A percentile compares a stretch with the other conserved stretches of the same genome.
These are phyloP conservation scores for Achatina immaculata DNA, from an alignment of 1,140 invertebrate genomes.

Conservation along the genomic window DNA sequence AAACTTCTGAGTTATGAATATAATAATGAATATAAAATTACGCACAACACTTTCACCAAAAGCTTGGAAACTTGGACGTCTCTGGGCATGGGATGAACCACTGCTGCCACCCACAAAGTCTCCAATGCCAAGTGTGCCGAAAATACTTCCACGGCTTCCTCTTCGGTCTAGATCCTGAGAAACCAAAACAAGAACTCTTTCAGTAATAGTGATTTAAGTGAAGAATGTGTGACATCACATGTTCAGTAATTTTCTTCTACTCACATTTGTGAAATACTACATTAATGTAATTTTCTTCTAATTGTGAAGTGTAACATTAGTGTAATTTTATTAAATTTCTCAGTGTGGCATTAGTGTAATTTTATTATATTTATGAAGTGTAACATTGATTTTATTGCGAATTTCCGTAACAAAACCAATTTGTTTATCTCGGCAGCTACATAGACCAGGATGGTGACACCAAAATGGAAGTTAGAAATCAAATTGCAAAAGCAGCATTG, in stretches of 20 bases:
- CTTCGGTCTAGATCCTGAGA: conserved; percentile 56
- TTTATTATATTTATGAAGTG: no score
- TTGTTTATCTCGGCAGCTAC: no score
- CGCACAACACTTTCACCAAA: conserved; percentile 62
- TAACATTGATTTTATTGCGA: no score
- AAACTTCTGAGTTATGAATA: not conserved
- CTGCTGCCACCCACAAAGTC: conserved; percentile 34
- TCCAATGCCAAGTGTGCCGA: conserved; percentile 49
- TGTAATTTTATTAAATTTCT: no score
- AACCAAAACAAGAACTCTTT: no score
- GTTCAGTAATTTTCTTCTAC: not conserved
- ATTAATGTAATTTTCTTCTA: not conserved
- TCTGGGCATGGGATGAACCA: conserved; percentile 34
- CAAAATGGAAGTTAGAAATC: no score
- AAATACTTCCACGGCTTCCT: conserved; percentile 59
- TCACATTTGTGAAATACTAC: not conserved
- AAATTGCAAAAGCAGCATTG: no score
- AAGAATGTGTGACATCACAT: not conserved
- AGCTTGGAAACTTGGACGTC: conserved; percentile 62
- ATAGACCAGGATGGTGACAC: no score
- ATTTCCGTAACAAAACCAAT: no score
- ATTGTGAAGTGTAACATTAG: no score
- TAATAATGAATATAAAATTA: not conserved
- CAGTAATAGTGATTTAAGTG: not conserved
- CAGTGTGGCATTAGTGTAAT: no score